Evolutionary conservation across 2,888 invertebrate genomes (phyloP).

Genomic region (Auanema sp.): DNA sequence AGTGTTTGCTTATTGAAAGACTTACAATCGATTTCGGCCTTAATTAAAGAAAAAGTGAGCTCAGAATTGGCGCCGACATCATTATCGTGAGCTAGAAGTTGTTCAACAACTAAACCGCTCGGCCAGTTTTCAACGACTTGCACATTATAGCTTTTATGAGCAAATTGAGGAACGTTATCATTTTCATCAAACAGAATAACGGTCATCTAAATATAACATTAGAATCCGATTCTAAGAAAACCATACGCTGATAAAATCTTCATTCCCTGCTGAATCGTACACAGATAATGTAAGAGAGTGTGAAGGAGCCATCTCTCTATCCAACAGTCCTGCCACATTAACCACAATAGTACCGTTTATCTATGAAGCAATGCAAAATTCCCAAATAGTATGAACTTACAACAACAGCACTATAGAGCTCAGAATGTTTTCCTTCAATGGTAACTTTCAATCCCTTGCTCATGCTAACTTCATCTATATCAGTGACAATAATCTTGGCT

Average conservation of each 20-base stretch:
- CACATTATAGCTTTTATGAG: slow-evolving; percentile 29
- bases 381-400: slow-evolving; percentile 12
- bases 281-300: slow-evolving; percentile 31
- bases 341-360: slow-evolving; percentile 13
- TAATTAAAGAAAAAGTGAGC: slow-evolving; percentile 25
- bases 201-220: slow-evolving; percentile 26
- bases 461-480: slow-evolving; percentile 18
- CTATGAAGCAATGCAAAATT: neutral
- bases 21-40: slow-evolving; percentile 11
- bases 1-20: neutral
- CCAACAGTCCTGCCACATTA: slow-evolving; percentile 22
- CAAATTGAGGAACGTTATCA: slow-evolving; percentile 48
- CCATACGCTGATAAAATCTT: slow-evolving; percentile 23
- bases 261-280: slow-evolving; percentile 33
- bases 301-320: slow-evolving; percentile 27
- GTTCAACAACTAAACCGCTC: slow-evolving; percentile 30
- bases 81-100: slow-evolving; percentile 32
- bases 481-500: slow-evolving; percentile 30
- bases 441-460: slow-evolving; percentile 12
- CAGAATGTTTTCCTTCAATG: slow-evolving; percentile 23
- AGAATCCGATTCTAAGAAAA: neutral
- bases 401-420: slow-evolving; percentile 25
- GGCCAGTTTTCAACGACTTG: slow-evolving; percentile 51
- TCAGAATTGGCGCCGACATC: slow-evolving; percentile 30
- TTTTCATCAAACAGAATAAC: slow-evolving; percentile 45